A percentile compares a stretch with the other conserved stretches of the same genome.
These are phyloP conservation scores for Mimas tiliae DNA, from an alignment of 2,888 invertebrate species.

Conservation along the genomic window DNA sequence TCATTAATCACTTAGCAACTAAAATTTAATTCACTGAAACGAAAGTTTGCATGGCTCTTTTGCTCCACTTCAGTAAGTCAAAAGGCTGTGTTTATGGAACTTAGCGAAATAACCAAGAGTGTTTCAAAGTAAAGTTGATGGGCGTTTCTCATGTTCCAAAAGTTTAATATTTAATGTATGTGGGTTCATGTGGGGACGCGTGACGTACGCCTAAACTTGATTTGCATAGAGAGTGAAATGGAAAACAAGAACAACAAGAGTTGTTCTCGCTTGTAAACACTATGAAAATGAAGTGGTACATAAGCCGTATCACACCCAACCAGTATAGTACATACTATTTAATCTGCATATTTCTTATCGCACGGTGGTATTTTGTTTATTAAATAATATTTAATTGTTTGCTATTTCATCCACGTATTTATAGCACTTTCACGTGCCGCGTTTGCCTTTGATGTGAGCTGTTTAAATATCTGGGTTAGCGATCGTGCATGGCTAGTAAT, in stretches of 20 bases:
- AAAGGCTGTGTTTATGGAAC: slow-evolving; percentile 11
- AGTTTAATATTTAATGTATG: slow-evolving; percentile 10
- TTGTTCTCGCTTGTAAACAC: slow-evolving; percentile 12
- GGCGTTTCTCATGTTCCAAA: slow-evolving; percentile 7
- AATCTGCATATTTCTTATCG: not conserved
- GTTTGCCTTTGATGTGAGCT: not conserved
- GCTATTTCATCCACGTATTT: not conserved
- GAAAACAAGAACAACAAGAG: slow-evolving; percentile 4
- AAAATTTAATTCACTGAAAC: not conserved
- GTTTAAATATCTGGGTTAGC: slow-evolving; percentile 14
- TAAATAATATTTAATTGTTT: not conserved
- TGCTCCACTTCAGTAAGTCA: not conserved
- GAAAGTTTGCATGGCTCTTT: slow-evolving; percentile 2
- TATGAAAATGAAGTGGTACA: not conserved
- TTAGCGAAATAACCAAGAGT: not conserved
- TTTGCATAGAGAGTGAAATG: slow-evolving; percentile 15
- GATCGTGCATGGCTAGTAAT: not conserved
- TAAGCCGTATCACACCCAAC: not conserved
- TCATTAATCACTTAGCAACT: slow-evolving; percentile 5
- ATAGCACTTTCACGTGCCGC: not conserved
- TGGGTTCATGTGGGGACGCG: not conserved
- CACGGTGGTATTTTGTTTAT: not conserved
- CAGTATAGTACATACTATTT: not conserved
- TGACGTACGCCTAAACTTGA: not conserved
- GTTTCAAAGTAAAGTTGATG: slow-evolving; percentile 2